Evolutionary conservation across 2,888 invertebrate species (phyloP).

Genomic region (Apocheima hispidaria): DNA sequence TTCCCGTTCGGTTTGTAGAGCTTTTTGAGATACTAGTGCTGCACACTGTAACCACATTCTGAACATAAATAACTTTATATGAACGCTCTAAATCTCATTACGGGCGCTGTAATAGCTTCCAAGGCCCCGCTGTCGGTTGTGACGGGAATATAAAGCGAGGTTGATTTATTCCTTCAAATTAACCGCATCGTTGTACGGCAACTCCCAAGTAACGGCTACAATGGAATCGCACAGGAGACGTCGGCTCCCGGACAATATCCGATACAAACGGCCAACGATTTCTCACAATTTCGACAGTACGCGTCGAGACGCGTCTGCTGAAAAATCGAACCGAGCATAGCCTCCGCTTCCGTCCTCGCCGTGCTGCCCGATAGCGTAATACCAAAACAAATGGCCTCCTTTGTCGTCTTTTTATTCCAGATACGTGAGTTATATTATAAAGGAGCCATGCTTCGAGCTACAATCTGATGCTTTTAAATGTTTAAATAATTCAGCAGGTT

Average conservation of each 20-base stretch:
- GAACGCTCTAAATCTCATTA: slow-evolving; percentile 84
- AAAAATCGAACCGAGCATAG: slow-evolving; percentile 64
- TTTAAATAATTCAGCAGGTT: slow-evolving; percentile 46
- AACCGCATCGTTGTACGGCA: slow-evolving; percentile 45
- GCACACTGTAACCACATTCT: slow-evolving; percentile 63
- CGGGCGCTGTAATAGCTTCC: slow-evolving; percentile 79
- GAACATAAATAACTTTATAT: slow-evolving; percentile 83
- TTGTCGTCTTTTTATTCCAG: slow-evolving; percentile 73
- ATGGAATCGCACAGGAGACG: slow-evolving; percentile 43
- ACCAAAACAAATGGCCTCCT: slow-evolving; percentile 79
- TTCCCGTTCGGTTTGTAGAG: slow-evolving; percentile 27
- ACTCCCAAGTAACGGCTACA: slow-evolving; percentile 41
- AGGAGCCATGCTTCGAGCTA: slow-evolving; percentile 58
- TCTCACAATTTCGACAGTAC: slow-evolving; percentile 58
- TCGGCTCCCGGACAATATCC: slow-evolving; percentile 49
- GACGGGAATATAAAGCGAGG: slow-evolving; percentile 81
- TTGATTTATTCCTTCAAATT: slow-evolving; percentile 74
- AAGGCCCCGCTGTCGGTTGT: slow-evolving; percentile 77
- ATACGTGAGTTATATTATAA: slow-evolving; percentile 72
- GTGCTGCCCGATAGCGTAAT: slow-evolving; percentile 74
- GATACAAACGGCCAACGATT: slow-evolving; percentile 59
- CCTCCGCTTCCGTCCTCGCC: slow-evolving; percentile 51
- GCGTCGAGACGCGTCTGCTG: slow-evolving; percentile 53
- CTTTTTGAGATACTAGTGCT: slow-evolving; percentile 48
- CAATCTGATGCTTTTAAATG: slow-evolving; percentile 60